A percentile compares a stretch with the other conserved stretches of the same genome.
Evolutionary conservation across 2,113 vertebrate genomes (phyloP).

Genomic region (Siniperca knerii): DNA sequence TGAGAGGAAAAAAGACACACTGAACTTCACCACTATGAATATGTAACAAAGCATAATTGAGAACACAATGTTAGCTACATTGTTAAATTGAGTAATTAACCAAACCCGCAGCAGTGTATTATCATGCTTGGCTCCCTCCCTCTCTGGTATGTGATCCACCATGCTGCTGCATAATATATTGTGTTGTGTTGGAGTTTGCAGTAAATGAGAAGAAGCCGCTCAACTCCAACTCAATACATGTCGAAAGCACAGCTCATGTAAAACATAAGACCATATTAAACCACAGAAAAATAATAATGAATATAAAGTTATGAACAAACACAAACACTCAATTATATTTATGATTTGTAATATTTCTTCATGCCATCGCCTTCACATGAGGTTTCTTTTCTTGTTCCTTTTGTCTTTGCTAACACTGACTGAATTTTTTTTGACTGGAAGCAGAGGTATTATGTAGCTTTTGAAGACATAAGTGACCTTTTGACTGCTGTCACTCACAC

Average conservation of each 20-base stretch:
- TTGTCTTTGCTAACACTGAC: neutral
- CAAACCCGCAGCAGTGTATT: slow-evolving; percentile 40
- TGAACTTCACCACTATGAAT: slow-evolving; percentile 18
- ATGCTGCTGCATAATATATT: slow-evolving; percentile 66
- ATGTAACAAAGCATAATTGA: slow-evolving; percentile 45
- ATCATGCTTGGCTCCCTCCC: slow-evolving; percentile 23
- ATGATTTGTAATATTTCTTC: slow-evolving; percentile 27
- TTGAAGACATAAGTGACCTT: slow-evolving; percentile 5
- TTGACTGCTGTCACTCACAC: slow-evolving; percentile 30
- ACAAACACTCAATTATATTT: slow-evolving; percentile 10
- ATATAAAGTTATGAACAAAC: slow-evolving; percentile 32
- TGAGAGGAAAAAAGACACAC: slow-evolving; percentile 46
- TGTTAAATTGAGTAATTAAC: slow-evolving; percentile 61
- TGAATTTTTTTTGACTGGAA: slow-evolving; percentile 1
- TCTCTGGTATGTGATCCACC: slow-evolving; percentile 31
- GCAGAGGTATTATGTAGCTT: neutral
- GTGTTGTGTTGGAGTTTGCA: slow-evolving; percentile 34
- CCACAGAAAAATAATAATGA: slow-evolving; percentile 37
- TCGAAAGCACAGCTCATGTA: slow-evolving; percentile 16
- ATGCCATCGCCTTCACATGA: neutral
- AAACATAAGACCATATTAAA: slow-evolving; percentile 15
- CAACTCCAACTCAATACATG: slow-evolving; percentile 1
- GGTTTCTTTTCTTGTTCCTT: slow-evolving; percentile 10
- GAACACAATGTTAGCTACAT: slow-evolving; percentile 46
- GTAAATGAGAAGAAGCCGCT: slow-evolving; percentile 25